Conservation (phyloP, 2,888 invertebrate genomes). For the Zhuqinia jingwanae region DNA sequence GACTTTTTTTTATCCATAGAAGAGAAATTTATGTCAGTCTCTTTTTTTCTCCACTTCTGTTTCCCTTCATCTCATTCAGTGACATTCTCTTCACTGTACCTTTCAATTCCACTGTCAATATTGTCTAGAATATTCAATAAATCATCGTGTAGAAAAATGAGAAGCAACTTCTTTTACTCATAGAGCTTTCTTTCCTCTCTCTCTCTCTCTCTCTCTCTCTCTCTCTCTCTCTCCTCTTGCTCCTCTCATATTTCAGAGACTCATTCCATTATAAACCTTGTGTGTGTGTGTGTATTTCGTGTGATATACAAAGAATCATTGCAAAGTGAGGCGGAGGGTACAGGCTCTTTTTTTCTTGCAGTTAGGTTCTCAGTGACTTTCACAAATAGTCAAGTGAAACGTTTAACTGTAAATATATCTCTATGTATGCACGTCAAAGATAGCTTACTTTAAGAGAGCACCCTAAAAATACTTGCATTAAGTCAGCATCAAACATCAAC, state of each 20-base stretch:
- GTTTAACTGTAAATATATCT: too few relatives aligned
- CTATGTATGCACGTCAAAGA: too few relatives aligned
- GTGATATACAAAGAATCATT: not conserved
- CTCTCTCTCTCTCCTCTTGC: too few relatives aligned
- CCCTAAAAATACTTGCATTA: too few relatives aligned
- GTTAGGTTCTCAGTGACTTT: too few relatives aligned
- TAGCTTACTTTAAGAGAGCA: too few relatives aligned
- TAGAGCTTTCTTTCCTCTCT: not conserved
- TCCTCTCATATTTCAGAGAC: not conserved
- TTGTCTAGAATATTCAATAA: slow-evolving; percentile 67
- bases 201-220: too few relatives aligned
- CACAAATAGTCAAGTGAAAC: not conserved
- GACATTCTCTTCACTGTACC: slow-evolving; percentile 56
- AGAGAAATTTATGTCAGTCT: not conserved
- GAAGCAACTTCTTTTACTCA: not conserved
- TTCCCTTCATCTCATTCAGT: slow-evolving; percentile 21
- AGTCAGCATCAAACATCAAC: too few relatives aligned
- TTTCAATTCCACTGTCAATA: slow-evolving; percentile 67
- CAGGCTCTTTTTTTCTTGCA: too few relatives aligned
- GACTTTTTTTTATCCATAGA: not conserved
- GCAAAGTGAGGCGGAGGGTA: too few relatives aligned
- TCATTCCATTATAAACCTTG: not conserved
- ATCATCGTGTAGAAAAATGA: slow-evolving; percentile 49
- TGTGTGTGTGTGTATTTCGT: too few relatives aligned
- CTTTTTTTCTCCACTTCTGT: not conserved